Base-by-base conservation (phyloP, 2,888 invertebrate species). In the Andrena chrysosceles region DNA sequence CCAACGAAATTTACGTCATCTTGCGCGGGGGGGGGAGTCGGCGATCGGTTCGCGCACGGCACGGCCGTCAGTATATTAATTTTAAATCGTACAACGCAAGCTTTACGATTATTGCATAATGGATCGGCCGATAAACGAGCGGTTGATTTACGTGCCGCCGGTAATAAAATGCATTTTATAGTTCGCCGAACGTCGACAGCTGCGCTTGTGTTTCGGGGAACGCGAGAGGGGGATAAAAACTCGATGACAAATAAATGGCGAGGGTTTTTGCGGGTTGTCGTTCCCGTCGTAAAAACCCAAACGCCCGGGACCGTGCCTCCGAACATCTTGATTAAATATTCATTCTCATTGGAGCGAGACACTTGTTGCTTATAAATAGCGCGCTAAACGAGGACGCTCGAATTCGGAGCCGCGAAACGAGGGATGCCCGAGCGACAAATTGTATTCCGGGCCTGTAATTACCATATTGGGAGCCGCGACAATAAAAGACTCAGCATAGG, bases 1-100 rank as follows among this genome's bases (percentile, higher is more conserved):
- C 63, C 74, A 67, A 75, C 62, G 52, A 81, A 84, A 82, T 87
- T 82, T 77, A 85, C 83, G 73, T 69, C 66, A 78, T 84, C 66
- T 42, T 56, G 23, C 67, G 60, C 59, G 42, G 42, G 13, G 13
- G 13, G 13, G 16, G 4, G 1, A 1, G 42, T 1, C 16, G 16
- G 59, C 63, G 52, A 31, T 60, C 26, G 60, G 48, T 16, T 26
- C 16, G 49, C 33, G 31, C 42, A 23, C 63, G 59, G 16, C 23
- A 42, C 13, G 42, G 54, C 52, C 26, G 60, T 23, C 33, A 23
- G 59, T 60, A 48, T 74, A 66, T 81, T 76, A 81, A 83, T 83
- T 76, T 76, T 64, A 59, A 63, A 81, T 64, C 62, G n/a, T 42
- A 26, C 56, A 33, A 54, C 52, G 70, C 16, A 29, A 63, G 63